Evolutionary conservation across 2,888 invertebrate species (phyloP).

Genomic region (Coecobrya sp.): DNA sequence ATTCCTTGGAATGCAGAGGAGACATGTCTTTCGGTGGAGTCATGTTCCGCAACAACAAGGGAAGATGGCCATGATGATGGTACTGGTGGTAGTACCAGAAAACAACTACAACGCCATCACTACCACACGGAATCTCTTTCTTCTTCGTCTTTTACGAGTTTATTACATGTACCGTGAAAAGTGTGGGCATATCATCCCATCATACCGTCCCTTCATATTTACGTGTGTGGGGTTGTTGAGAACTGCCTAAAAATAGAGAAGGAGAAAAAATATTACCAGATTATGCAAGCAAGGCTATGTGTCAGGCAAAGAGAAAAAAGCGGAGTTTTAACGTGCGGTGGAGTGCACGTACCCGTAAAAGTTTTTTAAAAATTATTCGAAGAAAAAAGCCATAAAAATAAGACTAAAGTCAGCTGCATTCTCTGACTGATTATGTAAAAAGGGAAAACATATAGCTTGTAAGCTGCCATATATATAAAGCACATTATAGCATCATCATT

Average conservation of each 20-base stretch:
- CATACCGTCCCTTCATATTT: neutral
- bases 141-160: neutral
- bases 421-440: neutral
- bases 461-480: neutral
- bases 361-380: neutral
- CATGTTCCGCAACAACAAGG: constrained; percentile 32
- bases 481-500: neutral
- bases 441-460: neutral
- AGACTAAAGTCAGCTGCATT: neutral
- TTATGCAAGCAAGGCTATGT: neutral
- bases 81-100: neutral
- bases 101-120: constrained; percentile 11
- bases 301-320: neutral
- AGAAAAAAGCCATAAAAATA: neutral
- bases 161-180: neutral
- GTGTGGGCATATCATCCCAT: neutral
- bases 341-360: constrained; percentile 1
- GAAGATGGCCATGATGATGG: neutral
- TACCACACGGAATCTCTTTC: constrained; percentile 11
- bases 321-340: neutral
- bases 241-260: constrained; percentile 76
- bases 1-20: constrained; percentile 28
- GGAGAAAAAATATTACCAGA: neutral
- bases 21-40: neutral
- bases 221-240: constrained; percentile 34